Conservation (phyloP, 53 echinoderm and acorn worm genomes). For the Mesocentrotus franciscanus region DNA sequence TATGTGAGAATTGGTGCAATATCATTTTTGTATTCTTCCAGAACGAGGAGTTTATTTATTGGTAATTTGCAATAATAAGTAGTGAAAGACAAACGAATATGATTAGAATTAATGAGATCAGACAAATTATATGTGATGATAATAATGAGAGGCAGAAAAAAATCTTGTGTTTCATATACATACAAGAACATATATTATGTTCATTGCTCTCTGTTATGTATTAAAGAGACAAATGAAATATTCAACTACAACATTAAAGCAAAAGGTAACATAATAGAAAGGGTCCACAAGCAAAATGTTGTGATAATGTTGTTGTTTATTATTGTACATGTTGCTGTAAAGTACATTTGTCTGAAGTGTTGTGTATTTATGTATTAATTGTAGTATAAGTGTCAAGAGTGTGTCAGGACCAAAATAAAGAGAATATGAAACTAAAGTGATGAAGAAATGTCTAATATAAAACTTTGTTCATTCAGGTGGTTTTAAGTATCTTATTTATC, state of each 20-base stretch:
- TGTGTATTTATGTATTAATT: slow-evolving; percentile 36
- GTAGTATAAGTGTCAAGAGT: background rate
- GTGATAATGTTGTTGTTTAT: too few relatives aligned
- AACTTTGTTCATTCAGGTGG: background rate
- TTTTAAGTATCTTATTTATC: background rate
- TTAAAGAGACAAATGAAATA: background rate
- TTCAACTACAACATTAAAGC: background rate
- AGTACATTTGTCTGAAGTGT: background rate
- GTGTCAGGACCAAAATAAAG: background rate
- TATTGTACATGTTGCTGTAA: background rate
- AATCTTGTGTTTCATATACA: background rate
- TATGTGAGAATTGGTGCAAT: slow-evolving; percentile 19
- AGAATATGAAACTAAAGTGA: background rate
- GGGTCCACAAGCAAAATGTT: too few relatives aligned
- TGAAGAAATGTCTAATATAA: background rate
- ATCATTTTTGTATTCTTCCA: background rate
- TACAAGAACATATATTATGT: background rate
- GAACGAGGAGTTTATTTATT: background rate
- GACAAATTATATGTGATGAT: background rate
- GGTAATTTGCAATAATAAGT: background rate
- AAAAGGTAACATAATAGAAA: background rate
- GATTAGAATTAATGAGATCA: background rate
- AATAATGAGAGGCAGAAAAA: background rate
- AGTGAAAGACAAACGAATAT: background rate
- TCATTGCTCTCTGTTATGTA: background rate